Evolutionary conservation across 2,888 invertebrate species (phyloP).

Genomic region (Eupithecia vulgata): DNA sequence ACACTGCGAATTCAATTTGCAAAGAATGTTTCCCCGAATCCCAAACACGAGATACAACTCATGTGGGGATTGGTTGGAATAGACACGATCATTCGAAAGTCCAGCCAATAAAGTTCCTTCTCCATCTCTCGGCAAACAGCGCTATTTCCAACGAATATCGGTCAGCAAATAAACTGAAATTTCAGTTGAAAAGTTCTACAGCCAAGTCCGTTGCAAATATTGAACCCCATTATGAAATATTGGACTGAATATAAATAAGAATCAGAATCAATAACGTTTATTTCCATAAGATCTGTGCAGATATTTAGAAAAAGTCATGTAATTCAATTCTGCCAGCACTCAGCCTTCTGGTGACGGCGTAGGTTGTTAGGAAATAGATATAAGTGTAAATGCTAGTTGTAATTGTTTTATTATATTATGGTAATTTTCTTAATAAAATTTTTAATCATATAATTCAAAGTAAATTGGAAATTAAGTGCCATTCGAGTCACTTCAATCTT

Average conservation of each 20-base stretch:
- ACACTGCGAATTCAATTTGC: neutral
- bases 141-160: slow-evolving; percentile 13
- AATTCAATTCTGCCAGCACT: no score
- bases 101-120: slow-evolving; percentile 5
- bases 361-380: no score
- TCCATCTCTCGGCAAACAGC: slow-evolving; percentile 10
- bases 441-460: neutral
- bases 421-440: no score
- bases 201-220: slow-evolving; percentile 16
- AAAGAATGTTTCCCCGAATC: neutral
- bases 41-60: neutral
- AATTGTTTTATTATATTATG: no score
- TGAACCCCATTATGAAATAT: neutral
- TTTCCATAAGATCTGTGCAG: neutral
- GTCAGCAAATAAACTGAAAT: slow-evolving; percentile 15
- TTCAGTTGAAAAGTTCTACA: slow-evolving; percentile 4
- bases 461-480: neutral
- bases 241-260: neutral
- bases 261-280: neutral
- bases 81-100: neutral
- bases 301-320: neutral
- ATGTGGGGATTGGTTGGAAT: neutral
- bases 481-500: neutral
- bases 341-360: no score
- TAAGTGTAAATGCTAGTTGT: no score